Base-by-base conservation (phyloP, 1,140 invertebrate genomes). In the Helicoverpa zea region DNA sequence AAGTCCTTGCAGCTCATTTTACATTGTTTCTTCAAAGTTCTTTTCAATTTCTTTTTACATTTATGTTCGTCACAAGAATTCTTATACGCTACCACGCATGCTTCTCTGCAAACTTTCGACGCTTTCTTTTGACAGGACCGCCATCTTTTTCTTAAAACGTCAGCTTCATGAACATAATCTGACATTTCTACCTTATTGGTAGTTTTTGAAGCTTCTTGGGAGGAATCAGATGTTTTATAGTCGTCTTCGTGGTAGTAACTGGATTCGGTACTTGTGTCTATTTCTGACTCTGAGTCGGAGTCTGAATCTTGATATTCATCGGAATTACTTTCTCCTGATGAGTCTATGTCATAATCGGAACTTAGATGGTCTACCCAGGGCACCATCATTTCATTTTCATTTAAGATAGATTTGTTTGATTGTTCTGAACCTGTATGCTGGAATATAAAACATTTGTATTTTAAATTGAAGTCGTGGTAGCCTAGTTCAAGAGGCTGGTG, bases 1-100 rank as follows among this genome's bases (percentile, higher is more conserved):
- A n/a, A 30, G 13, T 54, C 49, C 68, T 79, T 88, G 77, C 91
- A 92, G 73, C 82, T 84, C 7, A 18, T 81, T 58, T 84, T 88
- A 68, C 91, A 92, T 30, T 86, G 70, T 16, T 79, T 85, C 77
- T 83, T 90, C 30, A 79, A 49, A 12, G 13, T 30, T 51, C 59
- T 86, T 14, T 83, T 91, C 76, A 91, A 82, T 29, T 72, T 83
- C 10, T 16, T 80, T 4, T 68, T 88, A 47, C 90, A 92, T 13
- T 63, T 52, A 23, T 81, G 87, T 0, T 76, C 70, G 0, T 12
- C 9, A 13, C 90, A 92, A 1, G 85, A 84, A 16, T 70, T 81
- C 70, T 86, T 90, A 14, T 80, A 81, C 0, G 90, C 76, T 0
- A 7, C 80, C 2, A 14, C 54, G 23, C 90, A 91, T 0, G 90